Evolutionary conservation across 2,888 invertebrate species (phyloP).

Genomic region (Hoplodrina blanda): DNA sequence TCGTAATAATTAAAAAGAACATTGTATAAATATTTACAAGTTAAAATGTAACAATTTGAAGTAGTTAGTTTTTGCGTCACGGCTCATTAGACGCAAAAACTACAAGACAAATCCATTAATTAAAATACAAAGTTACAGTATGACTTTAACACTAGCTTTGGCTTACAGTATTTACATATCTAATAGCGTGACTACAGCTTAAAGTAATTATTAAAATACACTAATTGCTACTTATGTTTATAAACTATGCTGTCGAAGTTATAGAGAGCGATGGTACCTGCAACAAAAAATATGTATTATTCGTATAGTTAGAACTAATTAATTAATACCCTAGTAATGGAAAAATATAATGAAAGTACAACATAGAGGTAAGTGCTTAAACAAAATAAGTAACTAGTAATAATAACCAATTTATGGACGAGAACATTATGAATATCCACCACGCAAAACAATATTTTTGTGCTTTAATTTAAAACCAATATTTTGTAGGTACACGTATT

Average conservation of each 20-base stretch:
- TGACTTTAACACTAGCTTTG: constrained; percentile 37
- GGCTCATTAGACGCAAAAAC: constrained; percentile 86
- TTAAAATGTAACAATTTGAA: constrained; percentile 52
- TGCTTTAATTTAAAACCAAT: constrained; percentile 5
- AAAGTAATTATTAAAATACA: constrained; percentile 27
- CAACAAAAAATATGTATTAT: constrained; percentile 52
- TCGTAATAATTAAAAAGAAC: constrained; percentile 13
- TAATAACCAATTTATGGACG: too few species aligned
- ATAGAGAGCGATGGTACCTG: constrained; percentile 75
- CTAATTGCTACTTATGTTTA: constrained; percentile 44
- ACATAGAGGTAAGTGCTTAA: too few species aligned
- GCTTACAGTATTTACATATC: constrained; percentile 48
- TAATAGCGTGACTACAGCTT: constrained; percentile 46
- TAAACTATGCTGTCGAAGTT: constrained; percentile 54
- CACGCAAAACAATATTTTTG: neutral
- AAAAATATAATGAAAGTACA: neutral
- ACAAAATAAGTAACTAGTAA: too few species aligned
- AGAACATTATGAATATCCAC: constrained; percentile 12
- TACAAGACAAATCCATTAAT: constrained; percentile 61
- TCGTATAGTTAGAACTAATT: neutral
- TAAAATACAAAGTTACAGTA: constrained; percentile 24
- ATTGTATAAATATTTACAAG: constrained; percentile 41
- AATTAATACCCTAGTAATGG: too few species aligned
- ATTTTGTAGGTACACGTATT: too few species aligned
- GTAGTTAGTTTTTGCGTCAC: constrained; percentile 78